These are phyloP conservation scores for Euborellia annulipes DNA, from an alignment of 1,140 invertebrate genomes.

Conservation along the genomic window DNA sequence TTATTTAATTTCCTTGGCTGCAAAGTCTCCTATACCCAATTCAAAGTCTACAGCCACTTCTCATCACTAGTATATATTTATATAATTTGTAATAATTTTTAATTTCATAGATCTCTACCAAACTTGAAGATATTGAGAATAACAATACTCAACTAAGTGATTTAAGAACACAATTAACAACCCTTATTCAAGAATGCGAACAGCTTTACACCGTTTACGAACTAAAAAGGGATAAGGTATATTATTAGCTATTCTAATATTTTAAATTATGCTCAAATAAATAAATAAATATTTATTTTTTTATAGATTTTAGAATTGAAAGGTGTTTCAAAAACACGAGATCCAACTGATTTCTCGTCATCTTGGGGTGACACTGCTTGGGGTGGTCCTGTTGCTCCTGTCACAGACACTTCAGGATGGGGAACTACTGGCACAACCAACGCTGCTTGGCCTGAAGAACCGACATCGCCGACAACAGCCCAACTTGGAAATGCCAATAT, in stretches of 20 bases:
- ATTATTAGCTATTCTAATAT: neutral
- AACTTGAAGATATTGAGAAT: slow-evolving; percentile 66
- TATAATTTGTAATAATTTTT: slow-evolving; percentile 12
- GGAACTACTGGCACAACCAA: slow-evolving; percentile 20
- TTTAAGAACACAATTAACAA: slow-evolving; percentile 41
- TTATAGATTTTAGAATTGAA: no score
- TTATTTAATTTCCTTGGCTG: no score
- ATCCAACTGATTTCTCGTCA: slow-evolving; percentile 17
- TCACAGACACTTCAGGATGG: slow-evolving; percentile 15
- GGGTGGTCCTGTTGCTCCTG: slow-evolving; percentile 18
- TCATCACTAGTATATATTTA: slow-evolving; percentile 4
- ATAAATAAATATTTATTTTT: neutral
- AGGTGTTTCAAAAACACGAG: slow-evolving; percentile 4
- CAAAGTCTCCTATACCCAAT: no score
- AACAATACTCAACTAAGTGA: slow-evolving; percentile 61
- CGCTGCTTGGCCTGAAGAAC: slow-evolving; percentile 22
- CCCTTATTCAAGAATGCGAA: slow-evolving; percentile 38
- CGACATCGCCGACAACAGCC: neutral
- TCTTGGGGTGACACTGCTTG: slow-evolving; percentile 19
- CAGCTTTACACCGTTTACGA: slow-evolving; percentile 41
- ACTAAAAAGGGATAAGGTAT: slow-evolving; percentile 33
- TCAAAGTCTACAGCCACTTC: no score
- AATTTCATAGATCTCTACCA: slow-evolving; percentile 44
- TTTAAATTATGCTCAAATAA: neutral
- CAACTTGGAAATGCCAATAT: slow-evolving; percentile 1